Base-by-base conservation (phyloP, 2,888 invertebrate genomes). In the Tenthredo notha region DNA sequence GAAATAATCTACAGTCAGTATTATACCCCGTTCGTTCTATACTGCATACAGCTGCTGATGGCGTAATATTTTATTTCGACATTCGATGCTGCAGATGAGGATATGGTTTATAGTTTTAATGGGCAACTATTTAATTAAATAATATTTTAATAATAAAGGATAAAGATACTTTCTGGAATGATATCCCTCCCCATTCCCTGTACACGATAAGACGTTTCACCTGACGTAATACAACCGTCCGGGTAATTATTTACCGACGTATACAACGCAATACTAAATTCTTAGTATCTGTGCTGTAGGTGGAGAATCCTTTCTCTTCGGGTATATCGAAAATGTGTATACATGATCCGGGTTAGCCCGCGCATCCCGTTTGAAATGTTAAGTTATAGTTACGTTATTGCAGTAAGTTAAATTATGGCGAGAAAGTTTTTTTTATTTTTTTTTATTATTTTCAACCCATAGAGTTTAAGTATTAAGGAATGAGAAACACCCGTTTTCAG, bases 341-440 rank as follows among this genome's bases (percentile, higher is more conserved):
- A 67, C 18, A 67, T 58, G 21, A 67, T 18, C 67, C 67, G 67
- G 67, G 33, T 33, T 33, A 33, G 33, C 25, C 29, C 21, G 25
- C 65, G 18, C 67, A 67, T 67, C 67, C 67, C 33, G 67, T 12
- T 18, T 18, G 4, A 33, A 67, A 67, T 33, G 29, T 67, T 67
- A 33, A 54, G n/a, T 54, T 54, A 54, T 54, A n/a, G 54, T 54
- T 54, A 54, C 54, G 54, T 54, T 54, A 54, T 54, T 54, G 54
- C 54, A 61, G 54, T n/a, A 61, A 61, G 25, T 15, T 67, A 33
- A 33, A 6, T 67, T 33, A 18, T 67, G 1, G 33, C 33, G 74
- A 33, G 77, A 77, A 77, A 77, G 54, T 77, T 77, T 54, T 77
- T n/a, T n/a, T n/a, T n/a, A n/a, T n/a, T n/a, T n/a, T n/a, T n/a